These are phyloP conservation scores for Limnephilus rhombicus DNA, from an alignment of 2,888 invertebrate species.

Conservation along the genomic window DNA sequence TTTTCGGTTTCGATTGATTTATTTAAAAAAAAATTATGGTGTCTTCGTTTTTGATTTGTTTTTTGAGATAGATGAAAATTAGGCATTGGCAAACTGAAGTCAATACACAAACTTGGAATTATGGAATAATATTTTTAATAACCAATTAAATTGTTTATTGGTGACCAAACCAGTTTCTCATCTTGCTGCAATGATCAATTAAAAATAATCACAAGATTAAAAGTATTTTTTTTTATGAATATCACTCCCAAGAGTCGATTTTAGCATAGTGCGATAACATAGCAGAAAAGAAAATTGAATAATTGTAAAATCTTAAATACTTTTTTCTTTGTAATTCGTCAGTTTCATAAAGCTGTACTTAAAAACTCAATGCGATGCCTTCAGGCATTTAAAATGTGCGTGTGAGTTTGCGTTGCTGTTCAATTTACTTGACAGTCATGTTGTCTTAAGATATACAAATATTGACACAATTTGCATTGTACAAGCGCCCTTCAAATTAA, in stretches of 20 bases:
- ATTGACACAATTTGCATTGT: not conserved
- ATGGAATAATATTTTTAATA: not conserved
- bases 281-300: not conserved
- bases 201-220: not conserved
- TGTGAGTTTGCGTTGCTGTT: not conserved
- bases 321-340: not conserved
- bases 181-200: not conserved
- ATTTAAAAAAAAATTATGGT: not conserved
- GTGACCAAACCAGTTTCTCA: not conserved
- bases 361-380: not conserved
- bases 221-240: not conserved
- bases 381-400: not conserved
- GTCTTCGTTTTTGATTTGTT: not conserved
- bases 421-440: not conserved
- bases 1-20: not conserved
- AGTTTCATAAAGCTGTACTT: not conserved
- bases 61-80: not conserved
- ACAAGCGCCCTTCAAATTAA: not conserved
- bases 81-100: not conserved
- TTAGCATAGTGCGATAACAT: not conserved
- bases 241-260: not conserved
- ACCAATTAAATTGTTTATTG: not conserved
- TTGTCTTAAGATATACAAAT: not conserved
- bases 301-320: not conserved
- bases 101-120: not conserved